Base-by-base conservation (phyloP, 1,140 invertebrate genomes). In the Hylaeus volcanicus region DNA sequence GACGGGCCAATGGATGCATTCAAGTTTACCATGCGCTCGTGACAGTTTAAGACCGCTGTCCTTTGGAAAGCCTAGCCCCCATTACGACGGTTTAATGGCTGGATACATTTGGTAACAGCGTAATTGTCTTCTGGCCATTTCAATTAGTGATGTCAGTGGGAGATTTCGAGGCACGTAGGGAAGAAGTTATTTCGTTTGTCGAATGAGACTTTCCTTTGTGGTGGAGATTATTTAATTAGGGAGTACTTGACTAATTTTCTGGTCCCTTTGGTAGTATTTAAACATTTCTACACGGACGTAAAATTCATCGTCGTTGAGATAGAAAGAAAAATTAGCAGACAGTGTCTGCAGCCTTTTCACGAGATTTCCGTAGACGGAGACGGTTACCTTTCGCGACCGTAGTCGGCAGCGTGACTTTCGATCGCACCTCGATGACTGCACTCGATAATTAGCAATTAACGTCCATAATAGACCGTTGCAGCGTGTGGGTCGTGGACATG, bases 391-490 rank as follows among this genome's bases (percentile, higher is more conserved):
- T 58, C 55, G 41, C 37, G 12, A 39, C 48, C 5, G 51, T 12
- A 39, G 3, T 3, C 1, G 5, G 1, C 51, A 14, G 1, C 41
- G 64, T 14, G 64, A 65, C 64, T 65, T 65, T 51, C n/a, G 43
- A 76, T 68, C 43, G 66, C 53, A 1, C 43, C 41, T 51, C 66
- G 74, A 70, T 41, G 55, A 26, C 60, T 79, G 58, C 48, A 45
- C 48, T n/a, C 43, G 76, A 72, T 79, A 79, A 79, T 79, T 72
- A 79, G 12, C 76, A 79, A 79, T 79, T 79, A 79, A 79, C 69
- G 45, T 51, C 15, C 48, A 55, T 64, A 55, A 63, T 79, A 15
- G 76, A 1, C 37, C 48, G 68, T 14, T 53, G 48, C 45, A 64
- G 48, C 58, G 68, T 41, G 68, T 14, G 43, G 11, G 43, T 71